Conservation (phyloP, 92 coral and sea anemone species). For the Palythoa grandiflora region DNA sequence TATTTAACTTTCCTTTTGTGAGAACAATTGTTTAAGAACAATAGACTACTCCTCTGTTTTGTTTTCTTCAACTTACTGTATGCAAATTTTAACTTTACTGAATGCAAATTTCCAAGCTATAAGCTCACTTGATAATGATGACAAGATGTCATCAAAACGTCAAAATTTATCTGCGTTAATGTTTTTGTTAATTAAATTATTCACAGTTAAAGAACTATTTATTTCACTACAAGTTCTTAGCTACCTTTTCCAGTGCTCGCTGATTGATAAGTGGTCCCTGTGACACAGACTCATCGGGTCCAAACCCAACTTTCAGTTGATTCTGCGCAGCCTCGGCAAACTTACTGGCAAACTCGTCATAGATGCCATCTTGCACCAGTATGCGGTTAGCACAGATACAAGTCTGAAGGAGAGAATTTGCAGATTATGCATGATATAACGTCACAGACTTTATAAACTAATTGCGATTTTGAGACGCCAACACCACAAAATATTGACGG, state of each 20-base stretch:
- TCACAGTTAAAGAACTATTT: background rate
- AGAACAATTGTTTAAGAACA: no score
- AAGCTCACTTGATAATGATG: no score
- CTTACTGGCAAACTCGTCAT: conserved; percentile 89
- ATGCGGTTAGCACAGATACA: conserved; percentile 96
- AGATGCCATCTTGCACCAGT: conserved; percentile 93
- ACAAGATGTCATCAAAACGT: no score
- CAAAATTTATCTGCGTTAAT: no score
- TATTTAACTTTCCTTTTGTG: no score
- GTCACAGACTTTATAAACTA: no score
- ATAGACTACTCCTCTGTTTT: no score
- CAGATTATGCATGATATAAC: background rate
- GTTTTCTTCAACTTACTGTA: no score
- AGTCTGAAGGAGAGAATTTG: conserved; percentile 60
- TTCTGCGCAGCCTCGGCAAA: conserved; percentile 84
- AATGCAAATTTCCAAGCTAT: no score
- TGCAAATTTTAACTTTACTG: no score
- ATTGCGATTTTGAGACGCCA: no score
- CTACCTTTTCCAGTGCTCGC: conserved; percentile 87
- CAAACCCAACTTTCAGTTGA: conserved; percentile 87
- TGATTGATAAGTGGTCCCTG: conserved; percentile 97
- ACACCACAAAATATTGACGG: no score
- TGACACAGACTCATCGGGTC: conserved; percentile 76
- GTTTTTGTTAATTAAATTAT: background rate
- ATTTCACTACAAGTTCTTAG: background rate